These are phyloP conservation scores for Geotrupes spiniger DNA, from an alignment of 2,888 invertebrate genomes.

Conservation along the genomic window DNA sequence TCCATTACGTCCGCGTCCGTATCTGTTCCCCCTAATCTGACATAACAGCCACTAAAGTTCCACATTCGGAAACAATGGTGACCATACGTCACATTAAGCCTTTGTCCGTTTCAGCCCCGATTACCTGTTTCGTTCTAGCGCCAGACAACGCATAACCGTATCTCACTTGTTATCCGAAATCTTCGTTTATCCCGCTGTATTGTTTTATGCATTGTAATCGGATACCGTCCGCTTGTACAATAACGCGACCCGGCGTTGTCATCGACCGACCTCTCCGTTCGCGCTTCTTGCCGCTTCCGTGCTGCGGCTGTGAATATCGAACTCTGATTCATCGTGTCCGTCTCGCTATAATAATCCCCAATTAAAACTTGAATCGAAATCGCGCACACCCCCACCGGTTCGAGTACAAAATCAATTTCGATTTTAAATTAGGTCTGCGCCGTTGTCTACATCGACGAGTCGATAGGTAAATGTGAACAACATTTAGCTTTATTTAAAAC, in stretches of 20 bases:
- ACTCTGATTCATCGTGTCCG: too few relatives aligned
- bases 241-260: not conserved
- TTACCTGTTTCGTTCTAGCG: slow-evolving; percentile 33
- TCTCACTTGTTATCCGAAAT: slow-evolving; percentile 39
- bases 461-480: too few relatives aligned
- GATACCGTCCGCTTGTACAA: slow-evolving; percentile 27
- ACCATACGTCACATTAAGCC: slow-evolving; percentile 40
- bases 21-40: slow-evolving; percentile 36
- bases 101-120: slow-evolving; percentile 36
- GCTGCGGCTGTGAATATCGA: too few relatives aligned
- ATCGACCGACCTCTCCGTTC: not conserved
- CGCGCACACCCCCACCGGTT: too few relatives aligned
- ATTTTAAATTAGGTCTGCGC: too few relatives aligned
- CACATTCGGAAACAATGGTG: slow-evolving; percentile 38
- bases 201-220: slow-evolving; percentile 39
- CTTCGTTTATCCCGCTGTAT: slow-evolving; percentile 36
- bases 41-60: slow-evolving; percentile 36
- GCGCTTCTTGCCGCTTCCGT: too few relatives aligned
- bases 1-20: slow-evolving; percentile 16
- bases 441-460: too few relatives aligned
- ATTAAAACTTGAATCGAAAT: too few relatives aligned
- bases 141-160: slow-evolving; percentile 35
- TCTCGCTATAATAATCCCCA: too few relatives aligned
- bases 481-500: too few relatives aligned
- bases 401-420: too few relatives aligned